phyloP scores from a whole-genome alignment of 2,888 invertebrate genomes.

The Mongoloraphidia duomilia region DNA sequence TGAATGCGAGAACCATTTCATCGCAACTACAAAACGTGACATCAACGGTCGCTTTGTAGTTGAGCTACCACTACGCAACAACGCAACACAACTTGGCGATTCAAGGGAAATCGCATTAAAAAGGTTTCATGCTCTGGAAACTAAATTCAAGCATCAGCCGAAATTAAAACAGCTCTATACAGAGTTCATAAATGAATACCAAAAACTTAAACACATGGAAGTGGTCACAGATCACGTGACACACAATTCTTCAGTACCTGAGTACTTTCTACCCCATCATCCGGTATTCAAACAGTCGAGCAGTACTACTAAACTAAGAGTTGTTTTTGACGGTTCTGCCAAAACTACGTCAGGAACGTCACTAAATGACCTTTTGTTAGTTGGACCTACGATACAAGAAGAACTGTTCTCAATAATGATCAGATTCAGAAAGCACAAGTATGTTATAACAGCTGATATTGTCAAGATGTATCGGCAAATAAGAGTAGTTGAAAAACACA shows the following conservation, averaged over 20 bases:
- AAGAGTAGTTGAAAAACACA: neutral
- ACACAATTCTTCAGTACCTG: neutral
- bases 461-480: conserved; percentile 20
- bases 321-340: conserved; percentile 13
- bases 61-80: conserved; percentile 5
- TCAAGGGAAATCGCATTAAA: conserved; percentile 6
- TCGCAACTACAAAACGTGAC: conserved; percentile 1
- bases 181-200: conserved; percentile 5
- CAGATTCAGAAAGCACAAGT: conserved; percentile 13
- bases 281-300: conserved; percentile 7
- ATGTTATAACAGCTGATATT: conserved; percentile 17
- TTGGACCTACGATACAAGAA: conserved; percentile 16
- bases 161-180: conserved; percentile 2
- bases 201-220: conserved; percentile 5
- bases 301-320: conserved; percentile 12
- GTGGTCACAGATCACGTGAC: neutral
- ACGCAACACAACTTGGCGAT: conserved; percentile 1
- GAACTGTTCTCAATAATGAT: conserved; percentile 15
- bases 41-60: conserved; percentile 5
- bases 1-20: conserved; percentile 6
- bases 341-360: conserved; percentile 8
- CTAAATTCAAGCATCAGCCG: conserved; percentile 2
- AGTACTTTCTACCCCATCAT: conserved; percentile 11
- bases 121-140: conserved; percentile 5
- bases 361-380: conserved; percentile 14